Conservation (phyloP, 1,140 invertebrate species). For the Atta colombica region DNA sequence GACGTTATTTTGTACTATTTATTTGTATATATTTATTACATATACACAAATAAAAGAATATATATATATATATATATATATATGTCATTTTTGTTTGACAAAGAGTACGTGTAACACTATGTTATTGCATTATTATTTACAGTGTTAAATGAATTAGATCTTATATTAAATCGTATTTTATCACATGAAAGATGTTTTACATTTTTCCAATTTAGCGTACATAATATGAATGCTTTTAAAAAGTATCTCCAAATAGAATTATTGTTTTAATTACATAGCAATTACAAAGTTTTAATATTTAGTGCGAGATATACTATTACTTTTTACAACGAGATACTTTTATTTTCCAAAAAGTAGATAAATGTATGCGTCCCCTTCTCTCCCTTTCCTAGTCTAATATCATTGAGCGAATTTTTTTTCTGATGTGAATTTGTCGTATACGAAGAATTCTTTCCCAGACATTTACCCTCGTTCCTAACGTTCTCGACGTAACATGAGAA, state of each 20-base stretch:
- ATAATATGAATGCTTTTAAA: not conserved
- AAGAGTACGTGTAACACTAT: not conserved
- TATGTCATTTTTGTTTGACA: constrained; percentile 1
- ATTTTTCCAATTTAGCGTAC: not conserved
- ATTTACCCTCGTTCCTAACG: not conserved
- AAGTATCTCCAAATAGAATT: not conserved
- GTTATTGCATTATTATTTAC: constrained; percentile 1
- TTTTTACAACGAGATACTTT: not conserved
- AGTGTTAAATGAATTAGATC: not conserved
- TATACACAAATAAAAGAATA: too few relatives aligned
- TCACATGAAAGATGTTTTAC: not conserved
- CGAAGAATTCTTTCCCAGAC: not conserved
- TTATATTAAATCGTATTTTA: not conserved
- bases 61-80: not conserved
- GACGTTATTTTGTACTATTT: not conserved
- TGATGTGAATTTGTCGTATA: not conserved
- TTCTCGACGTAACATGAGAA: constrained; percentile 5
- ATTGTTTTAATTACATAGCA: not conserved
- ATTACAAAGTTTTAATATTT: not conserved
- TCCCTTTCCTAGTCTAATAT: not conserved
- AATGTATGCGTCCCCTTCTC: too few relatives aligned
- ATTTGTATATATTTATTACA: not conserved
- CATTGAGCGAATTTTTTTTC: not conserved
- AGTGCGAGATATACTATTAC: not conserved
- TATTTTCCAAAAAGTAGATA: not conserved